A percentile compares a stretch with the other conserved stretches of the same genome.
These are phyloP conservation scores for silkworm (Bombyx mori) DNA, from an alignment of 1,140 invertebrate species.

Conservation along the genomic window ASM3026992v2 NC_085109.1:3325501-3326000, in stretches of 20 bases:
- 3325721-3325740: background rate
- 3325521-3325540: slow-evolving; percentile 36
- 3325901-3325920: too few relatives aligned
- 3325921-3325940: too few relatives aligned
- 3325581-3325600: slow-evolving; percentile 14
- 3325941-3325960: slow-evolving; percentile 7
- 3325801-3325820: too few relatives aligned
- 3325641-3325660: slow-evolving; percentile 12
- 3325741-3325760: too few relatives aligned
- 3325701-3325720: background rate
- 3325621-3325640: slow-evolving; percentile 8
- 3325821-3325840: too few relatives aligned
- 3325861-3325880: too few relatives aligned
- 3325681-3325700: slow-evolving; percentile 5
- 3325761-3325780: too few relatives aligned
- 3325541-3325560: slow-evolving; percentile 33
- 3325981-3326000: too few relatives aligned
- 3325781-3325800: too few relatives aligned
- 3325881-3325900: too few relatives aligned
- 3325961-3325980: too few relatives aligned
- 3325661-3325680: slow-evolving; percentile 18
- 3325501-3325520: slow-evolving; percentile 50
- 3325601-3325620: slow-evolving; percentile 41
- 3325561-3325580: slow-evolving; percentile 14
- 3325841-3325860: too few relatives aligned